These are phyloP conservation scores for Meteorus cinctellus DNA, from an alignment of 2,888 invertebrate genomes.

Conservation along the genomic window DNA sequence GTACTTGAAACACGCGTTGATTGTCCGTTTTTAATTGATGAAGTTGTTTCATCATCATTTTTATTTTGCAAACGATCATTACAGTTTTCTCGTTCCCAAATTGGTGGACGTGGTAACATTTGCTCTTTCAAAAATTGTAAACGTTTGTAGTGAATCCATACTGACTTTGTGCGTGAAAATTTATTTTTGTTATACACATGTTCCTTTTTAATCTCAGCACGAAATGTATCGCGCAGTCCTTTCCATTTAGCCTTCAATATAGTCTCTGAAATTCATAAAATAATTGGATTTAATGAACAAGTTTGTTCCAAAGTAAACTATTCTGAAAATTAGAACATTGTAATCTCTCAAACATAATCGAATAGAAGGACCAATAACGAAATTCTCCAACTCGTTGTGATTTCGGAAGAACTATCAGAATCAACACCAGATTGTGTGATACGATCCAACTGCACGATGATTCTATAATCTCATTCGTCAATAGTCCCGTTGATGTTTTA, in stretches of 20 bases:
- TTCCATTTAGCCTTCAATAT: conserved; percentile 70
- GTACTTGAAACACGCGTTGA: neutral
- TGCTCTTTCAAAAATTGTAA: conserved; percentile 72
- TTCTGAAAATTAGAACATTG: too few relatives aligned
- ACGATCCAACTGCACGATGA: too few relatives aligned
- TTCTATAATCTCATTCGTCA: too few relatives aligned
- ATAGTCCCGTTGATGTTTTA: too few relatives aligned
- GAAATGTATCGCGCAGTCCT: conserved; percentile 70
- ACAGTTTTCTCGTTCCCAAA: conserved; percentile 62
- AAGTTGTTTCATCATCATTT: neutral
- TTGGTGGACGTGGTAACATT: conserved; percentile 68
- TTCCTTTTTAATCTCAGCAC: conserved; percentile 70
- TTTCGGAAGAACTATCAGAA: too few relatives aligned
- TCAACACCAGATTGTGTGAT: too few relatives aligned
- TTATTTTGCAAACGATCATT: neutral
- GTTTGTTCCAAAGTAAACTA: neutral
- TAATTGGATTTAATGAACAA: conserved; percentile 17
- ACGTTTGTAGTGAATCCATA: conserved; percentile 71
- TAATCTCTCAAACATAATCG: too few relatives aligned
- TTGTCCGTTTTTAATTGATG: neutral
- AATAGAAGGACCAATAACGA: too few relatives aligned
- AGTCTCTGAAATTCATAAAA: conserved; percentile 60
- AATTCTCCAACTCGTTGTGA: too few relatives aligned
- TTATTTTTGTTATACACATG: conserved; percentile 66
- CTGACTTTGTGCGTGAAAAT: conserved; percentile 64